Base-by-base conservation (phyloP, 2,888 invertebrate species). In the Lathronympha strigana region DNA sequence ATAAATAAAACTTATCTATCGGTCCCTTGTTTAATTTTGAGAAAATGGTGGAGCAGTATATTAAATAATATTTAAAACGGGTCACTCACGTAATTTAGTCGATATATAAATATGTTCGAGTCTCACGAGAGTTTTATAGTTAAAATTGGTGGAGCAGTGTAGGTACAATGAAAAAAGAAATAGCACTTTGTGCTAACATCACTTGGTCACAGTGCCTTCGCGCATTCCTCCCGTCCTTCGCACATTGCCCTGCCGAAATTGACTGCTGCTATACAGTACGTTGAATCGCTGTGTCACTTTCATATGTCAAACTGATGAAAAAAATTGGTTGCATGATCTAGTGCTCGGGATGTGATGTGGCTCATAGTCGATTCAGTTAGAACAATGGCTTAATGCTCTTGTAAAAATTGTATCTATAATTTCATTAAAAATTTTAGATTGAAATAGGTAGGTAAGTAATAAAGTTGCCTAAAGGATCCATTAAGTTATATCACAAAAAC, bases 401-500 rank as follows among this genome's bases (percentile, higher is more conserved):
- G 21, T 49, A 23, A 1, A 3, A 13, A 25, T 40, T 9, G 23
- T 43, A 25, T 23, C 6, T 31, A 21, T 43, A 33, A 57, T 43
- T 51, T 33, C 33, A 43, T 43, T 33, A 57, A 43, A 45, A 33
- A 63, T 36, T 51, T 31, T 51, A 13, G 31, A 40, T 28, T 49
- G 19, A 50, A 57, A 23, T 23, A 40, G 21, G 17, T 21, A 28
- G n/a, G n/a, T n/a, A n/a, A n/a, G n/a, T n/a, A n/a, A n/a, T n/a
- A n/a, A n/a, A 58, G 25, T 28, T 28, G 53, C 31, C 50, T 54
- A 51, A 45, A 33, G n/a, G 31, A 33, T 45, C 21, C 38, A 54
- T 60, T 53, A 60, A 54, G 31, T 60, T 66, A 66, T 66, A 66
- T 66, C 70, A 69, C 66, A 49, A 68, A 69, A 67, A 63, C 61